These are phyloP conservation scores for Dioctria linearis DNA, from an alignment of 2,888 invertebrate species.

Conservation along the genomic window DNA sequence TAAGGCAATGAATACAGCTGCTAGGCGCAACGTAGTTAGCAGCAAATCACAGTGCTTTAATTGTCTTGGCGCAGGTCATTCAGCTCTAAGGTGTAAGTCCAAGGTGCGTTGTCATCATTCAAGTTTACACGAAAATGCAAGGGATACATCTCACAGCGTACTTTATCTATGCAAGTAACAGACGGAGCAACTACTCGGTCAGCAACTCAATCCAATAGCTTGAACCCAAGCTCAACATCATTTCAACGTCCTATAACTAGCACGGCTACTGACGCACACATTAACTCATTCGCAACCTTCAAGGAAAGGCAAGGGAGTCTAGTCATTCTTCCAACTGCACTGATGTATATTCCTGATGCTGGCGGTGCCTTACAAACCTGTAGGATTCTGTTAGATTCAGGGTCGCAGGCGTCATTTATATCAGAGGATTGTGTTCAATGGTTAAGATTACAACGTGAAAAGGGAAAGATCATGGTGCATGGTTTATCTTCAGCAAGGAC, in stretches of 20 bases:
- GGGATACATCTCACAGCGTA: no score
- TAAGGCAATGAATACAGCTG: slow-evolving; percentile 1
- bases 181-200: no score
- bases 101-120: slow-evolving; percentile 19
- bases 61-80: slow-evolving; percentile 16
- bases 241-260: no score
- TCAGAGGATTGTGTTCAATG: not conserved
- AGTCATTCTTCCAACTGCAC: no score
- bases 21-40: not conserved
- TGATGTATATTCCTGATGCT: no score
- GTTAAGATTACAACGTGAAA: not conserved
- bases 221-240: no score
- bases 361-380: no score
- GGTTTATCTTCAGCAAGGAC: not conserved
- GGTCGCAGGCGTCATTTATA: not conserved
- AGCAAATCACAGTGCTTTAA: slow-evolving; percentile 30
- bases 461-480: not conserved
- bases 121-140: not conserved
- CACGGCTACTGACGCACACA: no score
- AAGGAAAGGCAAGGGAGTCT: no score
- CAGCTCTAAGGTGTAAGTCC: not conserved
- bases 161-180: no score
- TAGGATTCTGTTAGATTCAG: not conserved
- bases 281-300: no score
- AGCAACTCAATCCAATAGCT: no score